Evolutionary conservation across 2,797 vertebrate genomes (phyloP), one percentile per base, ranked within the genome.

Genomic region (Tadarida brasiliensis): DNA sequence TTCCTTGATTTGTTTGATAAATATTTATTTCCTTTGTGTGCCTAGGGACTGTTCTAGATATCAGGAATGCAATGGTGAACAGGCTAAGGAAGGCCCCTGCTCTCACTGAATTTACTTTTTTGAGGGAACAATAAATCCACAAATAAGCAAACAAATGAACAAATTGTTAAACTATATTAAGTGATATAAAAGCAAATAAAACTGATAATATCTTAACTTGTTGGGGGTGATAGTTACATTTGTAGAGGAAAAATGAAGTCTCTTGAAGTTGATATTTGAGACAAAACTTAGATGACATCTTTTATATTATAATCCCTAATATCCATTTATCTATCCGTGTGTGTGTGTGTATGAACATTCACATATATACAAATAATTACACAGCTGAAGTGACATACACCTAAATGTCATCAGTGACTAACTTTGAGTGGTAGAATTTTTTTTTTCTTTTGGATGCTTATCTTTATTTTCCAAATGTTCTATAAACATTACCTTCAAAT

Each of bases 141-240:
- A 90, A n/a, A 86, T 49, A 77, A 94, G 77, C 51, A 65, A 91
- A 81, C 70, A 67, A 56, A 90, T 73, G 33, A 96, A 87, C 24
- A 93, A 35, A 51, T 14, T 96, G 15, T 80, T 87, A 71, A 94
- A 47, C 20, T 19, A 30, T 78, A 57, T 74, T 81, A 49, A 94
- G 14, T 82, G 28, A 85, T 80, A 85, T 14, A 90, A 73, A 73
- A 82, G n/a, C 87, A 76, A 92, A 94, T 70, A 82, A 95, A 83
- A 71, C 30, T 24, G 73, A 70, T 93, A 87, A 65, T 7, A n/a
- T 68, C 35, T 71, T 95, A 94, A 74, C 20, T 94, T 94, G 28
- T 73, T 84, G 28, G 1, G 11, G 2, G 3, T 86, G 30, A 51
- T 81, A 63, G 19, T 77, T 90, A 51, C 39, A 67, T 87, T 95